phyloP scores from a whole-genome alignment of 2,113 vertebrate genomes.

The Rhegmatorhina hoffmannsi region DNA sequence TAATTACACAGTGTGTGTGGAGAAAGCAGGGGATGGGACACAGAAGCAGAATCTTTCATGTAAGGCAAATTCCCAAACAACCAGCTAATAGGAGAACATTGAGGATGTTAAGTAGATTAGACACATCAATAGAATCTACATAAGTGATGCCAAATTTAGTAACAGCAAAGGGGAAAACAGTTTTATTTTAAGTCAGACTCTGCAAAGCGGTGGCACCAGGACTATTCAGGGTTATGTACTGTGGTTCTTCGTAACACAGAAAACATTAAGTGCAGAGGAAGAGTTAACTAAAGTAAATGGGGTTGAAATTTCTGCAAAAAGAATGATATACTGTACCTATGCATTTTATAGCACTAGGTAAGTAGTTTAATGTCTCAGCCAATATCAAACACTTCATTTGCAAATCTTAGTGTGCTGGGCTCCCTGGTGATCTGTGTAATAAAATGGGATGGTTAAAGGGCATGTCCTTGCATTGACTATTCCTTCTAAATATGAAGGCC shows the following conservation, averaged over 20 bases:
- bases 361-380: constrained; percentile 78
- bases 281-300: constrained; percentile 62
- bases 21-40: neutral
- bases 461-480: constrained; percentile 80
- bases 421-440: constrained; percentile 75
- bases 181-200: constrained; percentile 57
- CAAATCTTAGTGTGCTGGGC: constrained; percentile 75
- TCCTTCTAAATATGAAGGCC: constrained; percentile 74
- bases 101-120: constrained; percentile 63
- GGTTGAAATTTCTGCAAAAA: constrained; percentile 66
- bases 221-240: constrained; percentile 15
- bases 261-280: neutral
- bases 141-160: constrained; percentile 59
- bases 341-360: constrained; percentile 77
- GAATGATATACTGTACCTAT: constrained; percentile 68
- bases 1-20: neutral
- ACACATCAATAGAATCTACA: constrained; percentile 61
- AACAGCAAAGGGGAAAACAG: constrained; percentile 11
- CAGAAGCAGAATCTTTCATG: neutral
- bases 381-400: constrained; percentile 82
- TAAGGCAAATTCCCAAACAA: constrained; percentile 54
- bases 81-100: constrained; percentile 40
- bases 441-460: constrained; percentile 81
- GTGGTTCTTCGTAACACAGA: neutral
- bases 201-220: neutral